Conservation (phyloP, 2,797 vertebrate species). For the Megaceryle alcyon region DNA sequence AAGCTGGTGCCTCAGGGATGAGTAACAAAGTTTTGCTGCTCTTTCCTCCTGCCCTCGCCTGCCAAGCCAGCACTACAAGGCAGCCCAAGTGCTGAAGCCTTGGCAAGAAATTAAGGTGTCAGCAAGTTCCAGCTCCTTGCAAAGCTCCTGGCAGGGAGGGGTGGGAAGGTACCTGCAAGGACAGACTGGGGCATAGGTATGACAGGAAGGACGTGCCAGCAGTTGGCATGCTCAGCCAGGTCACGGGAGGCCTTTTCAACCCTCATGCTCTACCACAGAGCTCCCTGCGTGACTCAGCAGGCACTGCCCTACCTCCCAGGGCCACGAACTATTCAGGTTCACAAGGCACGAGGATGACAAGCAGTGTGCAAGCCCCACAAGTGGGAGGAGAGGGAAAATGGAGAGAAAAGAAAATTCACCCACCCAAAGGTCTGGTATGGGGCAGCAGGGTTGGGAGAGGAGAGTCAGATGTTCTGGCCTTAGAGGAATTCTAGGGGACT, state of each 20-base stretch:
- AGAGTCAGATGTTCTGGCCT: neutral
- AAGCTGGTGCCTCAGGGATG: neutral
- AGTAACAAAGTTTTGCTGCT: constrained; percentile 8
- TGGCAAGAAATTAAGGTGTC: neutral
- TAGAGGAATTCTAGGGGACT: neutral
- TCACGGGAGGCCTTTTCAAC: neutral
- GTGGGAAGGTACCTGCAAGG: neutral
- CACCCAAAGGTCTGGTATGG: neutral
- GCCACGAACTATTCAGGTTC: neutral
- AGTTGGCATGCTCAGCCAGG: neutral
- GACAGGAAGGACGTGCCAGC: neutral
- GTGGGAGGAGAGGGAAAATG: neutral
- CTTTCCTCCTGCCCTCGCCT: neutral
- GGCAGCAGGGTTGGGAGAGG: neutral
- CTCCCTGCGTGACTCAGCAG: neutral
- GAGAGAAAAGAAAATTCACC: neutral
- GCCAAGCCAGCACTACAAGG: neutral
- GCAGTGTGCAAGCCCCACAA: neutral
- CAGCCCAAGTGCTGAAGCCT: neutral
- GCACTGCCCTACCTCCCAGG: neutral
- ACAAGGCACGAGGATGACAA: neutral
- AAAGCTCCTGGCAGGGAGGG: neutral
- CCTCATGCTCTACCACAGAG: neutral
- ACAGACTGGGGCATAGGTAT: neutral
- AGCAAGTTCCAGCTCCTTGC: neutral